Evolutionary conservation across 2,113 vertebrate species (phyloP), one percentile per base, ranked within the genome.

Genomic region (Lipophrys pholis): DNA sequence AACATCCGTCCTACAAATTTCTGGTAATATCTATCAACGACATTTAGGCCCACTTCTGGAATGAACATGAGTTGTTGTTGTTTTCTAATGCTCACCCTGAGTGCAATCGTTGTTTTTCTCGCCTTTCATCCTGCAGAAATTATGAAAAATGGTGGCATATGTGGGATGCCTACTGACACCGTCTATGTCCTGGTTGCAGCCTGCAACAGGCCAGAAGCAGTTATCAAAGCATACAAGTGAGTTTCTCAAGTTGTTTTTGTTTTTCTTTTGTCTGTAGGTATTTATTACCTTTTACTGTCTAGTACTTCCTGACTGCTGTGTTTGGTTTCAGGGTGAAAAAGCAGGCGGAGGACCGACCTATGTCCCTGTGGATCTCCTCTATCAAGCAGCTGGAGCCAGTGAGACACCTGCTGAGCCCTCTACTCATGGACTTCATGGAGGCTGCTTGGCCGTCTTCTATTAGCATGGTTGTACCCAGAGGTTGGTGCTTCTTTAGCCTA

Each of bases 361-460:
- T 97, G 95, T 97, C 95, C 17, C 70, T 97, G 69, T 97, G 96
- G 96, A 95, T 97, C 69, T 96, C 96, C 43, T 96, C 90, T 36
- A 91, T 96, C 6, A 92, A 93, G 65, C 96, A 97, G 57, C 80
- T 97, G 82, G 93, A 96, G 75, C 94, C 94, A 5, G 95, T 95
- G 36, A 94, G 92, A 75, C 94, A 95, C 82, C 87, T 96, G 81
- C 93, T 97, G 78, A 91, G 50, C 72, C 95, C 96, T 4, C 64
- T 96, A 50, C 92, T 97, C 35, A 95, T 96, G 92, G 95, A 96
- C 84, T 96, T 97, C 81, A 97, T 97, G 96, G 90, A 94, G 76
- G 96, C 94, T 59, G 94, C 95, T 0, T 97, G 96, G 96, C 95
- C 95, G 1, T 97, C 95, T n/a, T 95, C 96, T 1, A 96, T 97